phyloP scores from a whole-genome alignment of 2,888 invertebrate species.

The Hipparchia sbordonii region DNA sequence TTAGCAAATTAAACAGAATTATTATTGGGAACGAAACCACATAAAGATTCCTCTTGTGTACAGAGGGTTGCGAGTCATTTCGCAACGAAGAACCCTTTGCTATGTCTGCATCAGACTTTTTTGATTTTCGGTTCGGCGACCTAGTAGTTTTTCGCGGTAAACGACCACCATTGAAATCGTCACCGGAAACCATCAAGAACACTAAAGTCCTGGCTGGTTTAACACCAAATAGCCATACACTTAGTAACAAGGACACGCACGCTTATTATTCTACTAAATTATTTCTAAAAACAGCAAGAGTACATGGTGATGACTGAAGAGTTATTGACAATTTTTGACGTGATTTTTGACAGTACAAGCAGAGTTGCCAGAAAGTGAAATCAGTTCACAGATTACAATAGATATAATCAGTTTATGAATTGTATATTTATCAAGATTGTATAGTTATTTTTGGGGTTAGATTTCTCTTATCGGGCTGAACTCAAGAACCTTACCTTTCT shows the following conservation, averaged over 20 bases:
- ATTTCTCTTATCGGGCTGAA: too few relatives aligned
- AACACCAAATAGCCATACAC: slow-evolving; percentile 75
- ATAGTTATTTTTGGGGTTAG: too few relatives aligned
- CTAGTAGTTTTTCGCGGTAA: slow-evolving; percentile 86
- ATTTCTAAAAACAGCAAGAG: slow-evolving; percentile 60
- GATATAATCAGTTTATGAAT: too few relatives aligned
- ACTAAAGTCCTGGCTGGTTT: slow-evolving; percentile 64
- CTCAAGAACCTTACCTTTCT: too few relatives aligned
- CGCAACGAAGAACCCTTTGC: slow-evolving; percentile 84
- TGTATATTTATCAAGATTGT: too few relatives aligned
- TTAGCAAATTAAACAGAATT: slow-evolving; percentile 91
- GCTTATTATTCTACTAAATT: slow-evolving; percentile 60
- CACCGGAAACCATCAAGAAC: slow-evolving; percentile 83
- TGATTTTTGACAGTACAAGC: neutral
- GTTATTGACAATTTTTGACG: slow-evolving; percentile 51
- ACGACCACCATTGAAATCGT: slow-evolving; percentile 84
- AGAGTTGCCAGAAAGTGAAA: too few relatives aligned
- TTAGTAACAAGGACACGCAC: slow-evolving; percentile 61
- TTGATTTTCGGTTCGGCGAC: slow-evolving; percentile 85
- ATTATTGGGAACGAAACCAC: slow-evolving; percentile 94
- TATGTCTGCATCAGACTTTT: slow-evolving; percentile 84
- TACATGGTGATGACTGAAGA: slow-evolving; percentile 43
- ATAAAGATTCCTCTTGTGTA: slow-evolving; percentile 94
- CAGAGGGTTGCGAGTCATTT: slow-evolving; percentile 86
- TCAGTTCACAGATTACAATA: too few relatives aligned